Conservation (phyloP, 1,140 invertebrate genomes). For the Cephus cinctus region DNA sequence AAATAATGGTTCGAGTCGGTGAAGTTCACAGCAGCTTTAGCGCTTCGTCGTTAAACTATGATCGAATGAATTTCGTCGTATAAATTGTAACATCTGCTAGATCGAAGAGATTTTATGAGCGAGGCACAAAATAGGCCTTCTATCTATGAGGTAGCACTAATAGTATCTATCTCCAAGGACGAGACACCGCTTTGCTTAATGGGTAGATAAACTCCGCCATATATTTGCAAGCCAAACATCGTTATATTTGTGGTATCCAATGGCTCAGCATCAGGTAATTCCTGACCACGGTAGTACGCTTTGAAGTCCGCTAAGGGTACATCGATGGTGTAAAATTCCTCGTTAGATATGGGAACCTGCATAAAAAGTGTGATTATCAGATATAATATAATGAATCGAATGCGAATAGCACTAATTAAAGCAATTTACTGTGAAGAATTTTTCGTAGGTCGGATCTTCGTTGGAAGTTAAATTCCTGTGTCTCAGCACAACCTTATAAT, state of each 20-base stretch:
- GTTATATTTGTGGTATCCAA: conserved; percentile 63
- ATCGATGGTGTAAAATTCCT: conserved; percentile 55
- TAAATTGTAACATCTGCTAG: no score
- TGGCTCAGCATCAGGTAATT: conserved; percentile 57
- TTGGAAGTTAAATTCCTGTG: conserved; percentile 61
- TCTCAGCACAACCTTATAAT: conserved; percentile 64
- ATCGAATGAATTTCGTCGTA: no score
- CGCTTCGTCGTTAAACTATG: no score
- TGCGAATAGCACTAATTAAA: neutral
- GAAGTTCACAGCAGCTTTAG: no score
- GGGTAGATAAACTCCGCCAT: conserved; percentile 67
- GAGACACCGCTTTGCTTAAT: conserved; percentile 67
- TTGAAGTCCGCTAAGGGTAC: conserved; percentile 62
- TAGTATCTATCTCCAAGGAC: conserved; percentile 64
- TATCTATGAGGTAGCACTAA: no score
- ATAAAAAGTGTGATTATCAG: conserved; percentile 15
- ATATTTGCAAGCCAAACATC: conserved; percentile 66
- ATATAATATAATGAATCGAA: neutral
- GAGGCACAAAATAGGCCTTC: no score
- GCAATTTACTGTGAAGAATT: conserved; percentile 60
- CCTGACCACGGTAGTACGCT: conserved; percentile 63
- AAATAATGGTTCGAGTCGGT: no score
- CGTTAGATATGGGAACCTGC: conserved; percentile 54
- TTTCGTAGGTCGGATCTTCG: conserved; percentile 63
- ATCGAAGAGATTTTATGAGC: no score